phyloP scores from a whole-genome alignment of 2,797 vertebrate genomes.

The Chloroceryle amazona region DNA sequence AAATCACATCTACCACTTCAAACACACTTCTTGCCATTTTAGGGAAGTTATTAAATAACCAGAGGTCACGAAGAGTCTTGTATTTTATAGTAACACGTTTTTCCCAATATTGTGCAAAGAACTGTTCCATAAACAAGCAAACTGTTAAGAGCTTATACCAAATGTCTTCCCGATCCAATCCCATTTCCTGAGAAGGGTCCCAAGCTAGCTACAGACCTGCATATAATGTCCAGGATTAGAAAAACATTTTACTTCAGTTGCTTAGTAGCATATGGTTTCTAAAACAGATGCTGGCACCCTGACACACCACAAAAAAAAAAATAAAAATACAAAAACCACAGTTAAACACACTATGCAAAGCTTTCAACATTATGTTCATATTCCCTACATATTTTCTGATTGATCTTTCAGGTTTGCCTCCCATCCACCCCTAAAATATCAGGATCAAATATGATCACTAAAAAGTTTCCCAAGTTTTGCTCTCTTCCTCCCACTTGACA shows the following conservation, averaged over 20 bases:
- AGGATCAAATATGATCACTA: background rate
- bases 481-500: background rate
- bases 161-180: background rate
- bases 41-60: background rate
- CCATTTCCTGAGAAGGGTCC: background rate
- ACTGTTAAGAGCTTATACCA: background rate
- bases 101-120: background rate
- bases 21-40: background rate
- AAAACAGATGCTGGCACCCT: conserved; percentile 28
- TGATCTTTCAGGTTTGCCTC: background rate
- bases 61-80: background rate
- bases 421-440: background rate
- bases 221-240: background rate
- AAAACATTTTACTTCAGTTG: conserved; percentile 47
- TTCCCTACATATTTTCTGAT: background rate
- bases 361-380: background rate
- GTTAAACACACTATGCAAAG: background rate
- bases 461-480: background rate
- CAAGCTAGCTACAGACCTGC: background rate
- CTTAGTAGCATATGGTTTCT: conserved; percentile 57
- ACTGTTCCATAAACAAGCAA: background rate
- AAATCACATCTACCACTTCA: background rate
- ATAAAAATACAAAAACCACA: background rate
- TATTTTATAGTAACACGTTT: background rate
- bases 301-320: background rate